Base-by-base conservation (phyloP, 2,888 invertebrate species). In the Limnephilus marmoratus region DNA sequence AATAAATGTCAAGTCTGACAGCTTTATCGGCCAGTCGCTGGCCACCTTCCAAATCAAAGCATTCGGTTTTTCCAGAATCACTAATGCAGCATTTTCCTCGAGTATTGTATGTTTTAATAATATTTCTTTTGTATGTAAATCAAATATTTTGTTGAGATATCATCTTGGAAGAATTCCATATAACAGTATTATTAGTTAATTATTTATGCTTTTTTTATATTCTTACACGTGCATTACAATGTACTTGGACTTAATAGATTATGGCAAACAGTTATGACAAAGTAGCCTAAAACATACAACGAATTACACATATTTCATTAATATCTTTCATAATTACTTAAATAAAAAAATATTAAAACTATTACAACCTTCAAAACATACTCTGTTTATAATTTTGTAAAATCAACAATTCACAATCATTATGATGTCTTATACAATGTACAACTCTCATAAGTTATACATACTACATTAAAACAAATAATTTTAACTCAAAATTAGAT, bases 21-120 rank as follows among this genome's bases (percentile, higher is more conserved):
- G 86, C 90, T 92, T 91, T 91, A 93, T 93, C 90, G 92, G 92
- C 83, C 81, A 18, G 85, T 85, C 85, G 81, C 85, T 93, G 93
- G 93, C 90, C 68, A 81, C n/a, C 81, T 41, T 80, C 93, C 93
- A 93, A 92, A 68, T 80, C 41, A 85, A 90, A 89, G 81, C 41
- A 89, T 80, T 91, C 45, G 90, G 53, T 90, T 81, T 81, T 80
- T 37, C 41, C 18, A 18, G 31, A 34, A 31, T 31, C 29, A 9
- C 34, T 31, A 83, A 37, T 37, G 83, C 18, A 37, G 37, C 83
- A 37, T 68, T 68, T 68, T 68, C 18, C 68, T 85, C 41, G 53
- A 3, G 18, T 87, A 3, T 68, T 53, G 31, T 87, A 29, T 87
- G 53, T 87, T 87, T 87, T 53, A 1, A 9, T 7, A 18, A 53